A percentile compares a stretch with the other conserved stretches of the same genome.
Evolutionary conservation across 2,888 invertebrate genomes (phyloP).

Genomic region (Macrosoma leucophasiata): DNA sequence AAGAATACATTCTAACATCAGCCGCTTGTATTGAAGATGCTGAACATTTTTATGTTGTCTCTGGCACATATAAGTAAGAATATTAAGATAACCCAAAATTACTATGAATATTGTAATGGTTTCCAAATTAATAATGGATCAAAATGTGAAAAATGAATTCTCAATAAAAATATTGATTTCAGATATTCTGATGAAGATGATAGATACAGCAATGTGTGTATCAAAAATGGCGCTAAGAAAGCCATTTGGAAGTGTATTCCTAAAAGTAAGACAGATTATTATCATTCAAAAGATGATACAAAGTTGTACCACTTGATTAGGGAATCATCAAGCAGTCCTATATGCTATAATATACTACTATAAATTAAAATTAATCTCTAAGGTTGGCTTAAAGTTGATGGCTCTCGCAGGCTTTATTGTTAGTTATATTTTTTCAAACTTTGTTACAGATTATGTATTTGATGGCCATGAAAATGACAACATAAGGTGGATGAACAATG

Average conservation of each 20-base stretch:
- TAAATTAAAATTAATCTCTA: no score
- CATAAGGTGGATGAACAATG: conserved; percentile 65
- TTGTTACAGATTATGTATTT: conserved; percentile 50
- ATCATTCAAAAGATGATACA: neutral
- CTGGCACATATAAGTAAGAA: conserved; percentile 55
- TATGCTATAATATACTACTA: no score
- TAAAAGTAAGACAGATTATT: conserved; percentile 45
- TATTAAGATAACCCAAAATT: no score
- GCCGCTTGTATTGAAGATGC: conserved; percentile 62
- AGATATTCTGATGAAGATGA: conserved; percentile 57
- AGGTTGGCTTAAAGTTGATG: no score
- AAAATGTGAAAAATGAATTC: no score
- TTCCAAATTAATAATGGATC: no score
- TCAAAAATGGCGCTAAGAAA: conserved; percentile 61
- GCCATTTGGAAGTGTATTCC: conserved; percentile 65
- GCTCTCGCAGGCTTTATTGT: no score
- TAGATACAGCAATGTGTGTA: conserved; percentile 50
- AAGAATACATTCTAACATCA: conserved; percentile 58
- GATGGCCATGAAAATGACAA: conserved; percentile 64
- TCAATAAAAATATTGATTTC: no score
- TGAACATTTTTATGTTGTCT: conserved; percentile 57
- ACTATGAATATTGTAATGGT: no score
- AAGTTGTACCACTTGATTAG: no score
- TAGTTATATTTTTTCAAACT: no score
- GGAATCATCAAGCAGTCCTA: no score